Conservation (phyloP, 1,140 invertebrate genomes). For the Druon quercuslanigerum region DNA sequence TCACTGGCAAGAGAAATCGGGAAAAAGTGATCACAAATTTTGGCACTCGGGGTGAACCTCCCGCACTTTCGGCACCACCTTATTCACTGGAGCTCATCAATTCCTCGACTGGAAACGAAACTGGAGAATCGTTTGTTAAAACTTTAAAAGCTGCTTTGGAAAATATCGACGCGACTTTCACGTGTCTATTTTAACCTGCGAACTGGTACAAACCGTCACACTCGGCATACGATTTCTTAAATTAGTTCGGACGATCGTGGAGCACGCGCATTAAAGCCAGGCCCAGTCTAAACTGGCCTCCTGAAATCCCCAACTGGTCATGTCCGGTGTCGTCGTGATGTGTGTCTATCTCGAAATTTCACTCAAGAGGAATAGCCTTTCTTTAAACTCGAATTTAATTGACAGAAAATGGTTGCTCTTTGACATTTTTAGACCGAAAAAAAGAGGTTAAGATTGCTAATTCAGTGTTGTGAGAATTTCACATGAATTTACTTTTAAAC, state of each 20-base stretch:
- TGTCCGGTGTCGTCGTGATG: constrained; percentile 28
- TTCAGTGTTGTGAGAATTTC: not conserved
- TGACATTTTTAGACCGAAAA: too few relatives aligned
- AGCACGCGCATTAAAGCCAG: constrained; percentile 58
- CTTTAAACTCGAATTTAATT: not conserved
- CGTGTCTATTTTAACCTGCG: constrained; percentile 72
- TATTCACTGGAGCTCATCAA: not conserved
- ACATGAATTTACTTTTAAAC: not conserved
- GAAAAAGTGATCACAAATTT: constrained; percentile 16
- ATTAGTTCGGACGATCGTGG: constrained; percentile 67
- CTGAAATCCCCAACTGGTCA: constrained; percentile 23
- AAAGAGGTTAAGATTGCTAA: too few relatives aligned
- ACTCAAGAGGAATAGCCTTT: not conserved
- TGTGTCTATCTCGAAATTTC: constrained; percentile 32
- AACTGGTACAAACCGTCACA: constrained; percentile 69
- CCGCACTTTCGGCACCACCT: constrained; percentile 5
- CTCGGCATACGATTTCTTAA: constrained; percentile 71
- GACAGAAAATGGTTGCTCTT: too few relatives aligned
- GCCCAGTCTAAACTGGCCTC: constrained; percentile 18
- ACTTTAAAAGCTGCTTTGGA: not conserved
- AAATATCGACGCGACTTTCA: constrained; percentile 64
- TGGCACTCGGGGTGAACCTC: constrained; percentile 18
- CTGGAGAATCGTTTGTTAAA: not conserved
- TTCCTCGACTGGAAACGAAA: not conserved
- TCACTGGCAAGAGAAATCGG: too few relatives aligned